A percentile compares a stretch with the other conserved stretches of the same genome.
Conservation (phyloP, 1,140 invertebrate species). For the Maconellicoccus hirsutus region DNA sequence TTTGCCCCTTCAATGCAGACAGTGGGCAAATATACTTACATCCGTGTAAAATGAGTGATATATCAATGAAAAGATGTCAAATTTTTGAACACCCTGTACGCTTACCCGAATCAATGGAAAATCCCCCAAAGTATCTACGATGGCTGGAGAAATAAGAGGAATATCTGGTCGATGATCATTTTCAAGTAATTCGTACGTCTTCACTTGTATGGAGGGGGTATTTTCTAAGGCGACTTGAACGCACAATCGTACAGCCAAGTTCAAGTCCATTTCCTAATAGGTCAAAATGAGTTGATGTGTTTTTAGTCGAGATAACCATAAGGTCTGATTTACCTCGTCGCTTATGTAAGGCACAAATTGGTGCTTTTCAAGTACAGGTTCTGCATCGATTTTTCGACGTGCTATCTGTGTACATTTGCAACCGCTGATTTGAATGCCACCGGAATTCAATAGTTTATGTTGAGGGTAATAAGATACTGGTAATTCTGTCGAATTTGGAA, state of each 20-base stretch:
- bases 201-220: conserved; percentile 49
- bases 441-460: conserved; percentile 43
- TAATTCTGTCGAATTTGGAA: too few relatives aligned
- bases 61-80: too few relatives aligned
- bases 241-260: conserved; percentile 38
- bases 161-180: conserved; percentile 35
- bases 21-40: too few relatives aligned
- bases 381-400: conserved; percentile 45
- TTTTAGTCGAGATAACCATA: too few relatives aligned
- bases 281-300: too few relatives aligned
- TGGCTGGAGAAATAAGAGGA: conserved; percentile 35
- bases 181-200: conserved; percentile 53
- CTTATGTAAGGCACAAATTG: conserved; percentile 56
- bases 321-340: conserved; percentile 27
- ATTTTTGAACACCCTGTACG: too few relatives aligned
- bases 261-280: neutral
- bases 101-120: conserved; percentile 39
- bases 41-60: too few relatives aligned
- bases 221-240: conserved; percentile 72
- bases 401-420: conserved; percentile 68
- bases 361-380: conserved; percentile 60
- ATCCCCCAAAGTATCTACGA: conserved; percentile 30
- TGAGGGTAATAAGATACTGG: conserved; percentile 30
- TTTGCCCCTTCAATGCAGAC: too few relatives aligned
- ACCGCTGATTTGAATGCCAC: conserved; percentile 75